A percentile compares a stretch with the other conserved stretches of the same genome.
Evolutionary conservation across 2,797 vertebrate species (phyloP).

Genomic region (Bovichtus diacanthus): DNA sequence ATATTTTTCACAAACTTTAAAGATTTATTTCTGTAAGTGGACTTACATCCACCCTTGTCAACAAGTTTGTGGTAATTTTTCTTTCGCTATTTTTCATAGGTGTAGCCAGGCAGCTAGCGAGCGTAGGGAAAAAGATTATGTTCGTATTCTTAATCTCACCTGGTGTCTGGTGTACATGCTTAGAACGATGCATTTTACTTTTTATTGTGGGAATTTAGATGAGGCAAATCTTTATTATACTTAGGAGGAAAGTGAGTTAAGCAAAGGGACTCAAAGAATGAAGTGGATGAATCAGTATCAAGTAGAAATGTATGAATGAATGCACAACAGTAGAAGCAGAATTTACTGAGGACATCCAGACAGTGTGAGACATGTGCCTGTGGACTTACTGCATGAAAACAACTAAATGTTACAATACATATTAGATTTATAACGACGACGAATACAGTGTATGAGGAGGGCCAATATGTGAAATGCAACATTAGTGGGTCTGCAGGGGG

Average conservation of each 20-base stretch:
- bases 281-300: neutral
- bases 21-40: neutral
- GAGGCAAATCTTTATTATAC: neutral
- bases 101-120: neutral
- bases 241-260: neutral
- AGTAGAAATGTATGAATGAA: neutral
- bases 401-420: neutral
- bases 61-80: neutral
- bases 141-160: neutral
- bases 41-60: neutral
- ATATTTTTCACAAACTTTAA: too few relatives aligned
- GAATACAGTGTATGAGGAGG: neutral
- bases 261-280: too few relatives aligned
- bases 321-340: neutral
- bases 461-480: neutral
- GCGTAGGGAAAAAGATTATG: neutral
- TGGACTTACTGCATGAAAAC: neutral
- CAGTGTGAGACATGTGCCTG: neutral
- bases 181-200: neutral
- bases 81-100: neutral
- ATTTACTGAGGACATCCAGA: neutral
- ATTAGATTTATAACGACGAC: neutral
- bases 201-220: neutral
- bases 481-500: neutral
- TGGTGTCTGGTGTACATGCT: neutral